Evolutionary conservation across 2,888 invertebrate species (phyloP).

Genomic region (Aquatica leii): DNA sequence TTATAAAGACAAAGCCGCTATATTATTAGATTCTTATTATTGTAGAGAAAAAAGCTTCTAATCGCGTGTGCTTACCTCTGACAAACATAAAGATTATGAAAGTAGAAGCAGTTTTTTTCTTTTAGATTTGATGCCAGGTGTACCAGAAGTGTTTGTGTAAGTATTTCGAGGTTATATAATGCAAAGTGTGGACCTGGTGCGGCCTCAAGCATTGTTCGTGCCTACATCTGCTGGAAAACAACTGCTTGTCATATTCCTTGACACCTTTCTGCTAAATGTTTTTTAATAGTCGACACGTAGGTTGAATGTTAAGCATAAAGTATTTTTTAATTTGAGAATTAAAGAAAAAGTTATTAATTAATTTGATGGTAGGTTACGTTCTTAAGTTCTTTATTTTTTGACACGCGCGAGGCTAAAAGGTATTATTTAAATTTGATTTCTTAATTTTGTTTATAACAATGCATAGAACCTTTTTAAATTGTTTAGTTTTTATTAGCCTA

Average conservation of each 20-base stretch:
- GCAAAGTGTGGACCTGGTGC: slow-evolving; percentile 18
- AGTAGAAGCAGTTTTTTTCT: background rate
- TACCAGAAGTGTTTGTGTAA: slow-evolving; percentile 10
- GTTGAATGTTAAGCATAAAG: slow-evolving; percentile 12
- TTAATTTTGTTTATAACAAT: too few species aligned
- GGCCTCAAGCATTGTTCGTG: slow-evolving; percentile 31
- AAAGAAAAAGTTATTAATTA: slow-evolving; percentile 9
- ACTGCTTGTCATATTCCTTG: slow-evolving; percentile 37
- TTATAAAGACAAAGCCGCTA: too few species aligned
- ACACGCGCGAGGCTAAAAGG: too few species aligned
- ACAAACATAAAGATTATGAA: background rate
- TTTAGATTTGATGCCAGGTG: slow-evolving; percentile 32
- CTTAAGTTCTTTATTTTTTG: background rate
- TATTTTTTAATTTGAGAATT: background rate
- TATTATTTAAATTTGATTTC: too few species aligned
- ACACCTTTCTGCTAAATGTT: slow-evolving; percentile 36
- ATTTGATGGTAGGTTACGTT: slow-evolving; percentile 2
- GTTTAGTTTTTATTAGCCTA: too few species aligned
- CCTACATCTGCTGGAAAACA: slow-evolving; percentile 33
- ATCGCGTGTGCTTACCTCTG: too few species aligned
- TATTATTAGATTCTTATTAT: too few species aligned
- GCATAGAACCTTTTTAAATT: too few species aligned
- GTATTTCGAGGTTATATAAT: slow-evolving; percentile 26
- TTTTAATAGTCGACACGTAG: slow-evolving; percentile 26
- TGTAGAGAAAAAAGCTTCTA: too few species aligned